Percentiles rank a stretch among this genome's conserved stretches.
Evolutionary conservation across 2,888 invertebrate species (phyloP).

Genomic region (Drosophila macrothrix): DNA sequence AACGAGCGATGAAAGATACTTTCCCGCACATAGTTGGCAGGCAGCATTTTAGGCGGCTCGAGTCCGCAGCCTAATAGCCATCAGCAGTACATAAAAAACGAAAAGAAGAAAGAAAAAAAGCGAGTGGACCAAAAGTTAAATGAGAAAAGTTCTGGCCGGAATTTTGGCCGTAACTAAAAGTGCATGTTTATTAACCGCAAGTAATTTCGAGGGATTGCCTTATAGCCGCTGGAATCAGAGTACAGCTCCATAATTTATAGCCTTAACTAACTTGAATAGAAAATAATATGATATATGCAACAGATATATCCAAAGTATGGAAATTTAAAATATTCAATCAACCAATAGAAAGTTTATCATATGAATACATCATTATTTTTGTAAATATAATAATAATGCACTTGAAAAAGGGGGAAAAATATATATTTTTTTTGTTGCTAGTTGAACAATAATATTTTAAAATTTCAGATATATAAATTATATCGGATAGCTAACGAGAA

Average conservation of each 20-base stretch:
- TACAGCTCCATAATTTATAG: not conserved
- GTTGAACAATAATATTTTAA: not conserved
- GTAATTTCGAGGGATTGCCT: conserved; percentile 43
- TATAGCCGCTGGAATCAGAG: not conserved
- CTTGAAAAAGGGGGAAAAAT: not conserved
- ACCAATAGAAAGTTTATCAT: not conserved
- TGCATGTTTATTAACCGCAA: conserved; percentile 68
- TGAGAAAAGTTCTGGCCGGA: conserved; percentile 68
- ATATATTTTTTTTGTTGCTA: not conserved
- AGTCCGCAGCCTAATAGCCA: conserved; percentile 42
- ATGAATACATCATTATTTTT: not conserved
- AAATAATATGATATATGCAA: not conserved
- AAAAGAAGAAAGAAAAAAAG: conserved; percentile 4
- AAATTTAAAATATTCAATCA: not conserved
- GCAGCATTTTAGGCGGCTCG: conserved; percentile 12
- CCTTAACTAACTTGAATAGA: not conserved
- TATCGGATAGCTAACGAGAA: not conserved
- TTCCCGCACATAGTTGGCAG: conserved; percentile 43
- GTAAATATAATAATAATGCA: not conserved
- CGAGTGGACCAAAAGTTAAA: conserved; percentile 66
- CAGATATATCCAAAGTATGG: not conserved
- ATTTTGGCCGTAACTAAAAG: conserved; percentile 55
- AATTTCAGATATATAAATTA: not conserved
- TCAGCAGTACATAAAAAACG: conserved; percentile 71
- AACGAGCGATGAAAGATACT: conserved; percentile 32